Evolutionary conservation across 1,140 invertebrate species (phyloP).

Genomic region (Liolophura sinensis): DNA sequence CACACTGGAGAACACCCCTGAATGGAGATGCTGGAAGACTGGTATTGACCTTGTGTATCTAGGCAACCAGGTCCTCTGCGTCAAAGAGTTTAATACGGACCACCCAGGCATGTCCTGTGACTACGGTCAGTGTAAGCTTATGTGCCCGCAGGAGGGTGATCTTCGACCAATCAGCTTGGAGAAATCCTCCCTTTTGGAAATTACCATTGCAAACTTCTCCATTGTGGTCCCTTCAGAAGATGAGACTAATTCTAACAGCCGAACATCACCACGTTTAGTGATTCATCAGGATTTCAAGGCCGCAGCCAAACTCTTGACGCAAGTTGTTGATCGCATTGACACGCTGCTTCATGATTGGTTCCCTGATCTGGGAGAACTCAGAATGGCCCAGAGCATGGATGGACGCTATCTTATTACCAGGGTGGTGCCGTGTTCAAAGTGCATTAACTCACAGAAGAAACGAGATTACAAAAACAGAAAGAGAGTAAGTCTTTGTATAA

Average conservation of each 20-base stretch:
- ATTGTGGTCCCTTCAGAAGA: slow-evolving; percentile 64
- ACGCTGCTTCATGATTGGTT: slow-evolving; percentile 98
- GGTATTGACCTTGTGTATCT: slow-evolving; percentile 86
- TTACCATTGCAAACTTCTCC: slow-evolving; percentile 77
- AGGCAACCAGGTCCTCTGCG: slow-evolving; percentile 36
- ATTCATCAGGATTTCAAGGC: slow-evolving; percentile 63
- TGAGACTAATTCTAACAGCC: background rate
- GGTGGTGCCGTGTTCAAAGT: slow-evolving; percentile 89
- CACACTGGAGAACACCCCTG: slow-evolving; percentile 61
- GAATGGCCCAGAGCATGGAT: slow-evolving; percentile 97
- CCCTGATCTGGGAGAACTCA: slow-evolving; percentile 83
- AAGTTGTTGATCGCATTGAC: slow-evolving; percentile 96
- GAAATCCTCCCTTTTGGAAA: slow-evolving; percentile 82
- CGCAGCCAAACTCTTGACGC: slow-evolving; percentile 82
- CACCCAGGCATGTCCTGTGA: slow-evolving; percentile 59
- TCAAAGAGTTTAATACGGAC: slow-evolving; percentile 36
- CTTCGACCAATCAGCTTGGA: background rate
- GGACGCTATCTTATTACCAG: slow-evolving; percentile 93
- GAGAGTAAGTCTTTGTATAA: no score
- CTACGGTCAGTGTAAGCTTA: slow-evolving; percentile 52
- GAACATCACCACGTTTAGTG: background rate
- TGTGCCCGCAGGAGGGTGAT: slow-evolving; percentile 44
- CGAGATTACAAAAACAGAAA: no score
- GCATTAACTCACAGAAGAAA: slow-evolving; percentile 62
- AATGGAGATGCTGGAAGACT: slow-evolving; percentile 96